A percentile compares a stretch with the other conserved stretches of the same genome.
Evolutionary conservation across 2,888 invertebrate genomes (phyloP).

Genomic region (Ormyrus rosae): DNA sequence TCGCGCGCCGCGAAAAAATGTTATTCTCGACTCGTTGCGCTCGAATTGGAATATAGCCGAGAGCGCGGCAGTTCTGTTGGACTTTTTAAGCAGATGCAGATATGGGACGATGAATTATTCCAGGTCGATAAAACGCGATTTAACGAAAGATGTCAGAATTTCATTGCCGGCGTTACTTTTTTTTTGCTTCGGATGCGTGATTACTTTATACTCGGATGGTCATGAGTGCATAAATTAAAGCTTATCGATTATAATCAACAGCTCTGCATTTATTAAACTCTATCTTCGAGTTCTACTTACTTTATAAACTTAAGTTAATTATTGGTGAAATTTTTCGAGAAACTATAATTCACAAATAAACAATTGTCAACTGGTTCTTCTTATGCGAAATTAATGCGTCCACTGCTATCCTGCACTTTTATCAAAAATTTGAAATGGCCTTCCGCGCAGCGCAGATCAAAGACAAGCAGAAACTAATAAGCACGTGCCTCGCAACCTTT

Average conservation of each 20-base stretch:
- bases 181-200: no score
- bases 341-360: no score
- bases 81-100: slow-evolving; percentile 24
- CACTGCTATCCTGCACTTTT: neutral
- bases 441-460: slow-evolving; percentile 5
- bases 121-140: slow-evolving; percentile 7
- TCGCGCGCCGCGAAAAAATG: slow-evolving; percentile 11
- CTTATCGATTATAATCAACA: no score
- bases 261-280: no score
- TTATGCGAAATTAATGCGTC: neutral
- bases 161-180: no score
- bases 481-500: neutral
- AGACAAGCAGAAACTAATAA: slow-evolving; percentile 23
- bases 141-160: neutral
- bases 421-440: neutral
- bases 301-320: no score
- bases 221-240: no score
- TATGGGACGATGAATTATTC: neutral
- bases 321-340: no score
- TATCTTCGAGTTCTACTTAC: no score
- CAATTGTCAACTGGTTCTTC: no score
- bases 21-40: slow-evolving; percentile 24
- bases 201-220: no score
- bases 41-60: neutral
- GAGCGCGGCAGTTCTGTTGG: neutral